Percentiles rank a stretch among this genome's conserved stretches.
Conservation (phyloP, 30 jellyfish, hydroid and myxozoan species). For the Sanderia malayensis region DNA sequence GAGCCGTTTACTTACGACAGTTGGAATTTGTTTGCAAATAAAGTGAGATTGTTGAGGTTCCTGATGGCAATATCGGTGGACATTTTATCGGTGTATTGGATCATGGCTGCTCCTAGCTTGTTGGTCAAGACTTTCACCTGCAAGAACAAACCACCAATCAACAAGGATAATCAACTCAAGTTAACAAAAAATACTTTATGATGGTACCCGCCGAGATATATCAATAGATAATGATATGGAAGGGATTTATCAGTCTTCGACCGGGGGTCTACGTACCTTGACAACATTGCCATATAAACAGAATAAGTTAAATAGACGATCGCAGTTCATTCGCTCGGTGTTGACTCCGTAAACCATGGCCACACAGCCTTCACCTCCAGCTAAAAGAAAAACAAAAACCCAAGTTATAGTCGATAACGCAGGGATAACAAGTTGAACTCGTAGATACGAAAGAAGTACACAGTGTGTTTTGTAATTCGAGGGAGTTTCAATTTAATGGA, state of each 20-base stretch:
- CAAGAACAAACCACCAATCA: neutral
- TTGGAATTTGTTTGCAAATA: conserved; percentile 90
- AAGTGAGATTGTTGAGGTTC: conserved; percentile 89
- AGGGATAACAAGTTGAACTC: too few species aligned
- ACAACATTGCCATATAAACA: conserved; percentile 97
- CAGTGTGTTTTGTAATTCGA: too few species aligned
- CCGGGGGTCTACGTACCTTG: conserved; percentile 56
- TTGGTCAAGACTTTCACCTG: conserved; percentile 90
- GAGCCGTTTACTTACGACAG: conserved; percentile 86
- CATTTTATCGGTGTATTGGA: conserved; percentile 97
- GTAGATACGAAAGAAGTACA: too few species aligned
- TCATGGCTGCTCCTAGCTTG: conserved; percentile 98
- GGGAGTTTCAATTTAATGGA: too few species aligned
- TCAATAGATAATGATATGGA: too few species aligned
- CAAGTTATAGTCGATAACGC: too few species aligned
- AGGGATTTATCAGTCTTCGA: neutral
- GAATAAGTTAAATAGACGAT: conserved; percentile 88
- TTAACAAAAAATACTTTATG: too few species aligned
- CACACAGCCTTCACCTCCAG: conserved; percentile 99
- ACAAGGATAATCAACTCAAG: neutral
- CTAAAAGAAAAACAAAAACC: conserved; percentile 18
- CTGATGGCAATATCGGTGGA: conserved; percentile 97
- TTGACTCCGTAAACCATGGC: conserved; percentile 98
- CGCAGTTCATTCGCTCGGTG: conserved; percentile 91
- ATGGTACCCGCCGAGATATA: too few species aligned